Conservation (phyloP, 2,888 invertebrate genomes). For the Pterostichus madidus region DNA sequence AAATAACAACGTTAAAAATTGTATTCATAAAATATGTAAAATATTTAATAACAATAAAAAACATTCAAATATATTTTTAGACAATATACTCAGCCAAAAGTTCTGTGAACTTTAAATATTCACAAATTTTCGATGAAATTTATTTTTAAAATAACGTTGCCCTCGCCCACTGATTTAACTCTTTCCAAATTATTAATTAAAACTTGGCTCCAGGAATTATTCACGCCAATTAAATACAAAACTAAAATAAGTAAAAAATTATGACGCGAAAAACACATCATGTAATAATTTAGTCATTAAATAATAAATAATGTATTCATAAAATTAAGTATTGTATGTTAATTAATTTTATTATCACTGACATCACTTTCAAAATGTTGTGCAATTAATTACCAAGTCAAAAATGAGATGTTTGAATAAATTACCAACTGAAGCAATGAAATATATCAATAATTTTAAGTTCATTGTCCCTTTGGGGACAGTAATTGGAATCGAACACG, state of each 20-base stretch:
- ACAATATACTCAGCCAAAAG: slow-evolving; percentile 32
- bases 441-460: slow-evolving; percentile 9
- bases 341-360: background rate
- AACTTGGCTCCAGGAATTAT: slow-evolving; percentile 9
- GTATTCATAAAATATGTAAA: background rate
- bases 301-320: slow-evolving; percentile 1
- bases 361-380: slow-evolving; percentile 11
- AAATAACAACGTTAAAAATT: slow-evolving; percentile 15
- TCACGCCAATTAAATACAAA: slow-evolving; percentile 5
- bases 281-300: background rate
- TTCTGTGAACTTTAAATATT: slow-evolving; percentile 53
- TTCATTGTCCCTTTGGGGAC: slow-evolving; percentile 23
- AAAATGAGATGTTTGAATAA: too few relatives aligned
- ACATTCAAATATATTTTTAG: slow-evolving; percentile 45
- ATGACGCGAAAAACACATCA: background rate
- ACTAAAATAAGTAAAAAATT: background rate
- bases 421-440: background rate
- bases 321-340: too few relatives aligned
- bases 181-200: slow-evolving; percentile 30
- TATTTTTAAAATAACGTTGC: slow-evolving; percentile 41
- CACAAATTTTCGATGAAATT: slow-evolving; percentile 22
- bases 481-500: background rate
- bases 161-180: slow-evolving; percentile 18
- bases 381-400: background rate
- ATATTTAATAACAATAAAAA: background rate